Base-by-base conservation (phyloP, 2,113 vertebrate species). In the Dryoscopus gambensis region DNA sequence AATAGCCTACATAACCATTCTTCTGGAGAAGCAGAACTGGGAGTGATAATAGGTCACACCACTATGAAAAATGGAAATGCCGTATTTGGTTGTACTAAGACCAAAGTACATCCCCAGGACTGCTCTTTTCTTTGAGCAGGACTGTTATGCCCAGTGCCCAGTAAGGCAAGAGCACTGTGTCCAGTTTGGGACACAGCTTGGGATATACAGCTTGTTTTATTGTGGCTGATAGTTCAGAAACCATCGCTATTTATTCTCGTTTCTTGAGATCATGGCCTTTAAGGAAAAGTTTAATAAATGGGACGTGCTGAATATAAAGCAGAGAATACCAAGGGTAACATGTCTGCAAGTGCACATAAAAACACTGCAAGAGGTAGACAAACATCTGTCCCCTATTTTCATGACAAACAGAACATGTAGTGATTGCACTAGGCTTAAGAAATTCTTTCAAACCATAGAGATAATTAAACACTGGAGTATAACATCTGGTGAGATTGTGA, bases 401-500 rank as follows among this genome's bases (percentile, higher is more conserved):
- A 6, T 56, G 57, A 76, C 42, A 87, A 91, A 33, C 30, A 59
- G 55, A 84, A 74, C 16, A 75, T 37, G 39, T 9, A 92, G 31
- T n/a, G 37, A 79, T 87, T 71, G 57, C 67, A 52, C 60, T 76
- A 68, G 62, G 63, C 78, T 95, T 93, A 94, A 83, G 84, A 91
- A 93, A 82, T 85, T 56, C 50, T 90, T 87, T 78, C 44, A 76
- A 82, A 82, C 21, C 9, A 10, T 23, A 71, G 57, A 56, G 31
- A 55, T 89, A 89, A 94, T 94, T 93, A 92, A 90, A 90, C 71
- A 40, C 24, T 25, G 11, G 23, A 75, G 60, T 39, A 47, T 67
- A 95, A 81, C 94, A 95, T 93, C 91, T 92, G 86, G 86, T 86
- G 56, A 90, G 28, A 46, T 65, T 40, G 53, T 77, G 73, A 93